Evolutionary conservation across 2,888 invertebrate genomes (phyloP).

Genomic region (Reticulitermes lucifugus): DNA sequence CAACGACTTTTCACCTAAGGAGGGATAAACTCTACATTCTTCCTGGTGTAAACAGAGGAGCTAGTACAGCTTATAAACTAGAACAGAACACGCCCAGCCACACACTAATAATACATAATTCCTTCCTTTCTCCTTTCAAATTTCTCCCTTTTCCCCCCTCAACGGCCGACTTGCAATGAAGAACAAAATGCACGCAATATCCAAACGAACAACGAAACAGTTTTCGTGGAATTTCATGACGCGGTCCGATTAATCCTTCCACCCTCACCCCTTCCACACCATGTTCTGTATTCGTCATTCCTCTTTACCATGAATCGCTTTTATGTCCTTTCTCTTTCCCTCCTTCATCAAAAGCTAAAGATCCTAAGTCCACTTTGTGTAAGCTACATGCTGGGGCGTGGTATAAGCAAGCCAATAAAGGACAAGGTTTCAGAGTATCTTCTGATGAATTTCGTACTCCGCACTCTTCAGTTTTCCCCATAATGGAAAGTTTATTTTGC

Average conservation of each 20-base stretch:
- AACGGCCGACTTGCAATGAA: not conserved
- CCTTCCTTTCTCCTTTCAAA: not conserved
- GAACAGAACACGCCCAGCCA: not conserved
- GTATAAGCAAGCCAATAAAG: not conserved
- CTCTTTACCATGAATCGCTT: not conserved
- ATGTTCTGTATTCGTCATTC: not conserved
- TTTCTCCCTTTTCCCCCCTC: not conserved
- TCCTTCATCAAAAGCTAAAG: conserved; percentile 12
- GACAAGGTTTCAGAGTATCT: not conserved
- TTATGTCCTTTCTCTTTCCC: not conserved
- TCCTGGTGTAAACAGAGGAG: too few relatives aligned
- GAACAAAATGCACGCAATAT: not conserved
- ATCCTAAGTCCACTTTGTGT: conserved; percentile 2
- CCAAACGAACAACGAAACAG: not conserved
- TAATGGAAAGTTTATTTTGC: too few relatives aligned
- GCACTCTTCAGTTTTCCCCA: not conserved
- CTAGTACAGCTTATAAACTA: too few relatives aligned
- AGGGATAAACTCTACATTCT: too few relatives aligned
- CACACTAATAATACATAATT: not conserved
- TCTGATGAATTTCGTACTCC: not conserved
- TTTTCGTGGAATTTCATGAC: conserved; percentile 16
- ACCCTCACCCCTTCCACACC: not conserved
- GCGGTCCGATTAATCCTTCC: not conserved
- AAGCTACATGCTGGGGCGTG: not conserved
- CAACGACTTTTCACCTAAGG: too few relatives aligned